Percentiles rank a stretch among this genome's conserved stretches.
Conservation (phyloP, 2,888 invertebrate species). For the Dicycla oo region DNA sequence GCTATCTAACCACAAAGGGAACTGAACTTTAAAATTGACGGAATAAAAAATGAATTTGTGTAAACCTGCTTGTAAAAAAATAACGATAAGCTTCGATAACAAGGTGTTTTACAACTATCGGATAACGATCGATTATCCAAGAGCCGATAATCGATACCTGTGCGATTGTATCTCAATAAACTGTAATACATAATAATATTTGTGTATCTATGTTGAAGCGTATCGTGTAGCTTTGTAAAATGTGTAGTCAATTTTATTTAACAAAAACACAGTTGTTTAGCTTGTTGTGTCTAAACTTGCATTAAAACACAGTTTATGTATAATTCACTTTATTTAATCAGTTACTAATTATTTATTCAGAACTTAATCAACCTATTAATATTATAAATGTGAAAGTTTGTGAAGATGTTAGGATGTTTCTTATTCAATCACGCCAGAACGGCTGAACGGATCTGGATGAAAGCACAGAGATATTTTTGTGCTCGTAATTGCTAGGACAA, state of each 20-base stretch:
- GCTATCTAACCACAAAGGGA: background rate
- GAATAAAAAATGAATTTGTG: constrained; percentile 19
- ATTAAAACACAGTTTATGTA: background rate
- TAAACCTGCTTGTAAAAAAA: constrained; percentile 26
- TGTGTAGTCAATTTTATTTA: background rate
- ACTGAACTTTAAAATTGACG: background rate
- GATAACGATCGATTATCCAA: constrained; percentile 71
- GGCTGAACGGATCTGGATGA: too few species aligned
- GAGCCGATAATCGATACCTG: constrained; percentile 68
- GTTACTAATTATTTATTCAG: too few species aligned
- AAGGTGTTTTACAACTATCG: constrained; percentile 70
- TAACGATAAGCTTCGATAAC: constrained; percentile 62
- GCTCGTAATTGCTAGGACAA: too few species aligned
- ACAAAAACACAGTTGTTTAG: background rate
- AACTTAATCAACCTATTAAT: too few species aligned
- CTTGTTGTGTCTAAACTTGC: background rate
- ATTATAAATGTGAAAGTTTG: too few species aligned
- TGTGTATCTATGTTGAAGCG: constrained; percentile 40
- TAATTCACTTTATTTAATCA: background rate
- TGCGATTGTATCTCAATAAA: constrained; percentile 62
- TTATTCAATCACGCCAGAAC: too few species aligned
- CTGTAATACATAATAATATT: constrained; percentile 54
- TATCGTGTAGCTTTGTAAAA: constrained; percentile 4
- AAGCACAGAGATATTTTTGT: too few species aligned
- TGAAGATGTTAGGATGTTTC: too few species aligned